Evolutionary conservation across 2,888 invertebrate genomes (phyloP).

Genomic region (Carpatolechia fugitivella): DNA sequence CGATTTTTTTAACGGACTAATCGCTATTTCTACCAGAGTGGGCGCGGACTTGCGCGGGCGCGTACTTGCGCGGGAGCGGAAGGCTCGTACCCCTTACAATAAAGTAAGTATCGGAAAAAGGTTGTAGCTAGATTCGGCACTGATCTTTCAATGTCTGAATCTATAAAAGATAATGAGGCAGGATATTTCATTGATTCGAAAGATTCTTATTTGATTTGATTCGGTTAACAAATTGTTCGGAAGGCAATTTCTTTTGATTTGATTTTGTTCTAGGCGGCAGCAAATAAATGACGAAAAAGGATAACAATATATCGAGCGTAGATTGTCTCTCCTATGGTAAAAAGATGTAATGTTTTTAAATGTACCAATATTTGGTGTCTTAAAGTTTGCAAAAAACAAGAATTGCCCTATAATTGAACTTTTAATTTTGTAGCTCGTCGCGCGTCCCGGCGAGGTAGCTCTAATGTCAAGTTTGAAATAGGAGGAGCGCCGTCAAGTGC

Average conservation of each 20-base stretch:
- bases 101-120: too few relatives aligned
- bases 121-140: background rate
- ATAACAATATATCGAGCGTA: too few relatives aligned
- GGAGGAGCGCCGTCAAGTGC: slow-evolving; percentile 55
- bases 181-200: slow-evolving; percentile 3
- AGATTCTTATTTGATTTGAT: slow-evolving; percentile 3
- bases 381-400: background rate
- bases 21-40: too few relatives aligned
- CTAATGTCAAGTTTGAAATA: slow-evolving; percentile 66
- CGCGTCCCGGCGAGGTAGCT: slow-evolving; percentile 41
- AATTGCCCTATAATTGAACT: slow-evolving; percentile 4
- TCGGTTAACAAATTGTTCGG: slow-evolving; percentile 3
- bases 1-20: too few relatives aligned
- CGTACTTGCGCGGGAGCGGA: too few relatives aligned
- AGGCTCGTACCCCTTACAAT: too few relatives aligned
- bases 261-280: background rate
- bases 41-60: too few relatives aligned
- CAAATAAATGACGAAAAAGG: background rate
- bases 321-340: too few relatives aligned
- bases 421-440: slow-evolving; percentile 30
- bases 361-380: too few relatives aligned
- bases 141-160: background rate
- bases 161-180: background rate
- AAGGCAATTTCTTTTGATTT: background rate
- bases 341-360: too few relatives aligned